A percentile compares a stretch with the other conserved stretches of the same genome.
phyloP scores from a whole-genome alignment of 2,797 vertebrate species.

The Eutrigla gurnardus region DNA sequence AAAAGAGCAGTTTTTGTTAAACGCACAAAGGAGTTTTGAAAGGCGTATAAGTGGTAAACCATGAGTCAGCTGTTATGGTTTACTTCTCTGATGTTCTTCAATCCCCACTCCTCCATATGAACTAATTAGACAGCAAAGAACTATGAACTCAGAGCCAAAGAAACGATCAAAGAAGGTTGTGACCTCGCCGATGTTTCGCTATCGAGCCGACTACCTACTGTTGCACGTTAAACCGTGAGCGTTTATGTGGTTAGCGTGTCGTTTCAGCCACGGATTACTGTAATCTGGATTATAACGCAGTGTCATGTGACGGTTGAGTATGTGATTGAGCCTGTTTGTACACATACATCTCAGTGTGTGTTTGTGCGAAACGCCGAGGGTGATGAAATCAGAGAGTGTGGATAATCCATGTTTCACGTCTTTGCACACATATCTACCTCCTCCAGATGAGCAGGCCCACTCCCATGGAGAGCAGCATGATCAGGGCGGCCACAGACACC shows the following conservation, averaged over 20 bases:
- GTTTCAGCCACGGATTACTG: conserved; percentile 55
- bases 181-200: conserved; percentile 20
- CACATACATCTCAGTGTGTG: conserved; percentile 12
- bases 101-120: conserved; percentile 8
- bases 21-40: conserved; percentile 8
- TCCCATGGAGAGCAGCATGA: conserved; percentile 90
- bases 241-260: conserved; percentile 8
- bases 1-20: background rate
- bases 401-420: conserved; percentile 1
- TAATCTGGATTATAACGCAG: conserved; percentile 64
- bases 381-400: conserved; percentile 9
- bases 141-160: conserved; percentile 14
- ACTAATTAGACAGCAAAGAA: conserved; percentile 45
- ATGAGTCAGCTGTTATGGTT: conserved; percentile 19
- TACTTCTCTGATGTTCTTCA: conserved; percentile 13
- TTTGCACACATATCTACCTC: conserved; percentile 83
- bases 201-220: conserved; percentile 31
- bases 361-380: conserved; percentile 2
- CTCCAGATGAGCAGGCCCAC: conserved; percentile 91
- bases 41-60: background rate
- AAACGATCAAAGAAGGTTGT: conserved; percentile 36
- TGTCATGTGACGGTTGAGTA: conserved; percentile 14
- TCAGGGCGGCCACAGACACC: conserved; percentile 90
- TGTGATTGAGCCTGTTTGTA: conserved; percentile 30
- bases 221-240: conserved; percentile 17